Base-by-base conservation (phyloP, 2,888 invertebrate genomes). In the Caenorhabditis sp. region DNA sequence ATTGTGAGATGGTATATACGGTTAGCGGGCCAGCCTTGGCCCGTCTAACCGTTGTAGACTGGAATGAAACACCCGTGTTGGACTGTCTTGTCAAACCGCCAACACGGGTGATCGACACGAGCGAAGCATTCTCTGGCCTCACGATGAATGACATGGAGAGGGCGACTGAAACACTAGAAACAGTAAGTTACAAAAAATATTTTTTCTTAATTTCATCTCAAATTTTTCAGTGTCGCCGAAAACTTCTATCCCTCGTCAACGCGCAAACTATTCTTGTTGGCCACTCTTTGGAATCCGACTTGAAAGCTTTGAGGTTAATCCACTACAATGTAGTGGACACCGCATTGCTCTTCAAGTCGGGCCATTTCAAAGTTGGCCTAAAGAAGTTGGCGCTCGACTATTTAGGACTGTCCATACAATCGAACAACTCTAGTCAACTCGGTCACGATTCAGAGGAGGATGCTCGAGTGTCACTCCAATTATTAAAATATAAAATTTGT, bases 361-460 rank as follows among this genome's bases (percentile, higher is more conserved):
- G 0, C 92, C 92, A 72, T 96, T 96, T 0, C 87, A 97, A 97
- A 88, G 91, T 95, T 82, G 95, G 95, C 0, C 90, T 99, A 23
- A 92, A 92, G 87, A 94, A 92, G 70, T 90, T 99, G 31, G 93
- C 93, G 84, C 92, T 93, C 64, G 95, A 97, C 82, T 92, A 92
- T 89, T 91, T 97, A 59, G 92, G 93, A 82, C 94, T 94, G 88
- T 94, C 95, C 76, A 97, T 99, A 85, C 97, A 97, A 89, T 92
- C 93, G 87, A 92, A 92, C 86, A 92, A 93, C 89, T 65, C 64
- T 19, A 68, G 10, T 10, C 4, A 6, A 10, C 31, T 60, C 62
- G 97, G 97, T 3, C 99, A 99, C 88, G 96, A 97, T 91, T 96
- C 95, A 89, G 93, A 93, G 43, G 99, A 99, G 89, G 99, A 99